Evolutionary conservation across 2,797 vertebrate genomes (phyloP), one percentile per base, ranked within the genome.

Genomic region (Rhinophrynus dorsalis): DNA sequence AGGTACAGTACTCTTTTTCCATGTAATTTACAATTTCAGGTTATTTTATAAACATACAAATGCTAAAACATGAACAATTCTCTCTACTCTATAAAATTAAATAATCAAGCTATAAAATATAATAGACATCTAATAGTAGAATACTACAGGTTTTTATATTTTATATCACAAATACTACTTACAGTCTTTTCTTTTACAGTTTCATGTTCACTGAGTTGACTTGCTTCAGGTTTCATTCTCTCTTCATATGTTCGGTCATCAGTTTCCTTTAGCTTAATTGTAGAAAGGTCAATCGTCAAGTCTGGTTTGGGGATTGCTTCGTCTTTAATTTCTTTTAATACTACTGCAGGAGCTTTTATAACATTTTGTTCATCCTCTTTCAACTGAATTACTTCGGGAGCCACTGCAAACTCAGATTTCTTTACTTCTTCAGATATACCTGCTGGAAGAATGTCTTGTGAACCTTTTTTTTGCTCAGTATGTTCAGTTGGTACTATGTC

Each of bases 391-490:
- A 89, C 80, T 74, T 81, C 42, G 47, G 30, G 85, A 64, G 81
- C 75, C 45, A 85, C 78, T 37, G 52, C 54, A 4, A 68, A 29
- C 18, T 50, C 21, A 48, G 79, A 12, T 81, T 81, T 81, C 78
- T 85, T 83, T 74, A 77, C 83, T 83, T 90, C 81, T 75, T 85
- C 85, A 79, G 85, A 35, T 18, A 74, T 86, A 77, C 78, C 87
- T 76, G 87, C 74, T 60, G 77, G 69, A 75, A 74, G 78, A 60
- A 79, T 85, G 64, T 81, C 74, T 44, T 79, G 84, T 74, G 73
- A 76, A 72, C 56, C 73, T 75, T 58, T 15, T 63, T 56, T 18
- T 62, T 65, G 15, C 50, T 67, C 26, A 54, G 69, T 59, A 76
- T 78, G 84, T 50, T 83, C 84, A 30, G 4, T 1, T 44, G 15